Evolutionary conservation across 2,888 invertebrate species (phyloP), one percentile per base, ranked within the genome.

Genomic region (Gastracanthus pulcherrimus): DNA sequence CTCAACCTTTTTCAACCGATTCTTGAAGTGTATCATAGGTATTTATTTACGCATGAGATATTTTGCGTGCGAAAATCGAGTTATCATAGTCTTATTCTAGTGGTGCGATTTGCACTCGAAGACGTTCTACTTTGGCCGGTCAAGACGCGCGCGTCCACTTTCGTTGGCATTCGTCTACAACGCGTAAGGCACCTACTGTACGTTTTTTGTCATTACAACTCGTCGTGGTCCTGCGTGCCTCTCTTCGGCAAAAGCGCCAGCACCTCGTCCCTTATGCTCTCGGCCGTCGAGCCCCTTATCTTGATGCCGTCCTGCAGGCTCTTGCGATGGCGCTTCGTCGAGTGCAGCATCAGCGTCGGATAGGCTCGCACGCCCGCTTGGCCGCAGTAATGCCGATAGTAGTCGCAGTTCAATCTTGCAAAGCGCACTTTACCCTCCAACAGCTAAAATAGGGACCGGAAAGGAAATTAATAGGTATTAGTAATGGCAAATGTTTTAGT

Each of bases 301-400:
- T 38, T 84, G 9, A 82, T 72, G 2, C 86, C 87, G n/a, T 84
- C 84, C 23, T 82, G 51, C 66, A 87, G 83, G 23, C 83, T 86
- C 66, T 83, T 84, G 67, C 92, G 91, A 84, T 93, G 92, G 58
- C 92, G 91, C 48, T 92, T 92, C 66, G 92, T 91, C 87, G 94
- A 94, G 89, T 95, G 95, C 55, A 96, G 90, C 55, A 94, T 92
- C 9, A 95, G 93, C 0, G 95, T 95, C 0, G 96, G 96, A 90
- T 96, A 96, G 3, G 94, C 93, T 70, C 92, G 90, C 41, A 95
- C 93, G 79, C 93, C 93, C 86, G 94, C 93, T 87, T 93, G 88
- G 19, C 89, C 86, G 88, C 96, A 96, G 7, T 94, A 90, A 29
- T 90, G 85, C 7, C 90, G 89, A 86, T 95, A 87, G 11, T 81